Conservation (phyloP, 2,113 vertebrate genomes). For the Crotalus horridus region DNA sequence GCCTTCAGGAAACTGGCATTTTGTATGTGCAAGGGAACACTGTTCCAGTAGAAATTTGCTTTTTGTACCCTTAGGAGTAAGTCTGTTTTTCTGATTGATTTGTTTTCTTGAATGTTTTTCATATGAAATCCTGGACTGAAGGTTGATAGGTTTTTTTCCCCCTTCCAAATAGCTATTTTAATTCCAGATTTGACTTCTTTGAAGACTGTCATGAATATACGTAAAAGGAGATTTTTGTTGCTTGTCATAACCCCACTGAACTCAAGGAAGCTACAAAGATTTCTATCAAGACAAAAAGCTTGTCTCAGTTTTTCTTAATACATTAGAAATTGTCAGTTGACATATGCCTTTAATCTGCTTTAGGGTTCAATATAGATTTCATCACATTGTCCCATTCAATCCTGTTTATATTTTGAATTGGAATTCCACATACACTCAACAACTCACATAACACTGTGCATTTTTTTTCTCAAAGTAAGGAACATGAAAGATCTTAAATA, state of each 20-base stretch:
- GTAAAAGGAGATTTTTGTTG: background rate
- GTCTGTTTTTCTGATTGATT: constrained; percentile 56
- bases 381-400: background rate
- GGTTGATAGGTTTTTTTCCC: background rate
- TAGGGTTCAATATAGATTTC: background rate
- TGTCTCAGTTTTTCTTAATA: background rate
- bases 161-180: constrained; percentile 38
- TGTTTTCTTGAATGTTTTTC: constrained; percentile 55
- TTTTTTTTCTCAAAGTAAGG: background rate
- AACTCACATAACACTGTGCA: background rate
- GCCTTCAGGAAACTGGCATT: constrained; percentile 52
- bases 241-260: background rate
- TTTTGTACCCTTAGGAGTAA: constrained; percentile 42
- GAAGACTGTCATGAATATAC: constrained; percentile 31
- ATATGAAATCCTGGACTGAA: constrained; percentile 20
- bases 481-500: background rate
- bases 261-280: background rate
- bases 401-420: background rate
- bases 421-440: background rate
- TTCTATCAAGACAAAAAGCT: background rate
- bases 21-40: constrained; percentile 27
- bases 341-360: fast-evolving
- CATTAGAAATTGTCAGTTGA: background rate
- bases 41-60: constrained; percentile 23
- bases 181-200: constrained; percentile 43